Evolutionary conservation across 2,113 vertebrate genomes (phyloP).

Genomic region (Spheniscus mendiculus): DNA sequence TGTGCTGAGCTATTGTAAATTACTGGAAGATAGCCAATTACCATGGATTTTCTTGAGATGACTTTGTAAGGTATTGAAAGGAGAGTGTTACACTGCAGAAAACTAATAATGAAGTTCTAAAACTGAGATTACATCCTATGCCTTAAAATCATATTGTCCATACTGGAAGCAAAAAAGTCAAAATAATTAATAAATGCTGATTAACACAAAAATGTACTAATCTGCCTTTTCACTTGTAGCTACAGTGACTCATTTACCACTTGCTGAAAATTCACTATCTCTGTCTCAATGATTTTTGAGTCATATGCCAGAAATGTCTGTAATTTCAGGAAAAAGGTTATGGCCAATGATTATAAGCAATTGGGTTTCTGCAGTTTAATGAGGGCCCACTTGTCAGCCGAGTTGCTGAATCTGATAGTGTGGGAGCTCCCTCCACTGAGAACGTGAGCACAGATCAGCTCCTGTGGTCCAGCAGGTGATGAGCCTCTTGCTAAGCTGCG

Average conservation of each 20-base stretch:
- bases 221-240: background rate
- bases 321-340: background rate
- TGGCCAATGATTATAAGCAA: background rate
- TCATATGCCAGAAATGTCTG: conserved; percentile 7
- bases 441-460: background rate
- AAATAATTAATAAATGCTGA: background rate
- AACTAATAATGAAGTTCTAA: conserved; percentile 27
- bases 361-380: background rate
- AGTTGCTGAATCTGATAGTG: background rate
- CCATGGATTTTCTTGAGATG: conserved; percentile 23
- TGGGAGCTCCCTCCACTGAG: background rate
- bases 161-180: background rate
- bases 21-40: conserved; percentile 35
- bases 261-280: background rate
- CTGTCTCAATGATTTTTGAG: background rate
- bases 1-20: conserved; percentile 2
- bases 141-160: background rate
- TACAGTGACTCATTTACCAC: background rate
- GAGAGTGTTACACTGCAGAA: background rate
- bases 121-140: background rate
- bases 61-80: conserved; percentile 21
- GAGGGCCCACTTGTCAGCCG: background rate
- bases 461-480: background rate
- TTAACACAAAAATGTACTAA: background rate
- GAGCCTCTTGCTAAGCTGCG: background rate